Evolutionary conservation across 2,888 invertebrate species (phyloP), one percentile per base, ranked within the genome.

Genomic region (Heliconius cydno): DNA sequence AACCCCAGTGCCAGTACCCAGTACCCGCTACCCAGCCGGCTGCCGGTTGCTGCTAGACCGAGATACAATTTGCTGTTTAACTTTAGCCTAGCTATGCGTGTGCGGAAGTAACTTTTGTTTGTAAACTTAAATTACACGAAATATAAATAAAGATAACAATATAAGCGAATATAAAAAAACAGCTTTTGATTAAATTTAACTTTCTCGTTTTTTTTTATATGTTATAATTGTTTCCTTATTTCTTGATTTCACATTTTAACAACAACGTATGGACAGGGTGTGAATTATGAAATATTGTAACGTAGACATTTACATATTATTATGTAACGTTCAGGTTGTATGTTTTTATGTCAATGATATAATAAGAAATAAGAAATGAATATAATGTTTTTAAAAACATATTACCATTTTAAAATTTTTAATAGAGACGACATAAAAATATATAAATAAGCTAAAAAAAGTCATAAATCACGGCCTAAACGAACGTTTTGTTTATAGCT

Each of bases 401-500:
- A 19, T 68, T 12, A 15, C 25, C 25, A 13, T 25, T 41, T 46
- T 46, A n/a, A 7, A 0, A 1, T 5, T 41, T 68, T 46, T 70
- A 25, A 41, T 70, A 70, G 15, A 13, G 41, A 13, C 10, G n/a
- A 25, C 41, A 74, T 15, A 25, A 46, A 41, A 41, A 41, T 41
- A 41, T 41, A 65, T 9, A 41, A 65, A 65, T 41, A 75, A 13
- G 3, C 6, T 52, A n/a, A 34, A 12, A 34, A 52, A 41, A 13
- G 63, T 73, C 67, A 78, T 80, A 76, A 76, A 80, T 63, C 65
- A 74, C 72, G 30, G 71, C 73, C 66, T 60, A 81, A 81, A 80
- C 78, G 81, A 70, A 75, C 71, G 79, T 72, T 76, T 77, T 81
- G 79, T 82, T 81, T 81, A 82, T 83, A 77, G 81, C 46, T 41